phyloP scores from a whole-genome alignment of 2,113 vertebrate genomes.

The Pangasianodon hypophthalmus region DNA sequence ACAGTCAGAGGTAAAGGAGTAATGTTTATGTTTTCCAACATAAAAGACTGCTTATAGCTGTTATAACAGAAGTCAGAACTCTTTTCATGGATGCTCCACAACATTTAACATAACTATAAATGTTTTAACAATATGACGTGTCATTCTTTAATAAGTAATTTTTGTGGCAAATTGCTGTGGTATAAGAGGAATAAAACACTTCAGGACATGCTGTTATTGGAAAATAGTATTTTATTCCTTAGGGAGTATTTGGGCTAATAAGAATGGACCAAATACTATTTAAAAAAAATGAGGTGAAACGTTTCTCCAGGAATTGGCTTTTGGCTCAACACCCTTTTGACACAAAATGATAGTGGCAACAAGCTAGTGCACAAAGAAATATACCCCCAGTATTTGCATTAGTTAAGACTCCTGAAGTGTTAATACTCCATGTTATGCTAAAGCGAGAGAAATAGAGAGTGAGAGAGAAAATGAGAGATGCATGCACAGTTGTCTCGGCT shows the following conservation, averaged over 20 bases:
- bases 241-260: no score
- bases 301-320: no score
- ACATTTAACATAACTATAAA: neutral
- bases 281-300: no score
- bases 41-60: neutral
- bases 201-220: neutral
- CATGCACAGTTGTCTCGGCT: neutral
- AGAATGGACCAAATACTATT: neutral
- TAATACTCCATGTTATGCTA: neutral
- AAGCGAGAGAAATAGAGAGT: neutral
- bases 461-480: neutral
- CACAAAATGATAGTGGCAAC: conserved; percentile 12
- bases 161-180: neutral
- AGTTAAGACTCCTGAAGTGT: neutral
- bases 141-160: neutral
- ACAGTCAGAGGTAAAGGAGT: neutral
- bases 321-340: no score
- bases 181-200: neutral
- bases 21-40: neutral
- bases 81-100: neutral
- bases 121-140: neutral
- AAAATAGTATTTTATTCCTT: neutral
- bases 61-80: neutral
- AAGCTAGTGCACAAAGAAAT: neutral
- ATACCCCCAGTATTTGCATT: neutral